These are phyloP conservation scores for Drosophila kuntzei DNA, from an alignment of 2,888 invertebrate species.

Conservation along the genomic window DNA sequence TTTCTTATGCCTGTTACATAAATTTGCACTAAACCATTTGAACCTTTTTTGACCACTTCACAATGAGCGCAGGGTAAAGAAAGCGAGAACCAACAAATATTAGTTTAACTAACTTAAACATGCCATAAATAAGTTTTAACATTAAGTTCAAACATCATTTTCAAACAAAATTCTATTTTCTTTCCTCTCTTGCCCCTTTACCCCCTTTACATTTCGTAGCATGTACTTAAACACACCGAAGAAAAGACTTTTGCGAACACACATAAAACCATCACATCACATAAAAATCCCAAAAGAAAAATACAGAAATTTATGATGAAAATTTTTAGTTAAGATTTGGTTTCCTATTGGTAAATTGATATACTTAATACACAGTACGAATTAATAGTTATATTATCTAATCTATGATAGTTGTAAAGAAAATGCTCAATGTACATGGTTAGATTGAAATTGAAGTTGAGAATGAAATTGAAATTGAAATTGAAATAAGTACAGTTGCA, in stretches of 20 bases:
- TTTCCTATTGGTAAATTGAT: conserved; percentile 62
- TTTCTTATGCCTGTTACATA: too few relatives aligned
- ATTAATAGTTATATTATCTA: conserved; percentile 29
- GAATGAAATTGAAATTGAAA: conserved; percentile 19
- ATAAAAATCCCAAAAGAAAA: background rate
- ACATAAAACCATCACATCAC: conserved; percentile 8
- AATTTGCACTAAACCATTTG: too few relatives aligned
- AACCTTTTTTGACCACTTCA: background rate
- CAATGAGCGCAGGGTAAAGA: conserved; percentile 2
- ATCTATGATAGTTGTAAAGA: conserved; percentile 48
- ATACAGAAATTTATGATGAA: conserved; percentile 15
- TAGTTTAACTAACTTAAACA: conserved; percentile 79
- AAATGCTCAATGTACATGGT: conserved; percentile 70
- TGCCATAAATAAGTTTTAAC: conserved; percentile 74
- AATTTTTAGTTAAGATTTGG: conserved; percentile 47
- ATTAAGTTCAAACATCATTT: conserved; percentile 56
- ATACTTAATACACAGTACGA: conserved; percentile 49
- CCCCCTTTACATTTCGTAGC: conserved; percentile 44
- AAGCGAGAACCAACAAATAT: conserved; percentile 27
- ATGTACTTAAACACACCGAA: conserved; percentile 68
- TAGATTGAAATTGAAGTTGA: conserved; percentile 27
- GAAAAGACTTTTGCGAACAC: conserved; percentile 65
- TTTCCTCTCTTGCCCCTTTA: background rate
- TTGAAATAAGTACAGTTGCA: conserved; percentile 17
- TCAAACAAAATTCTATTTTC: background rate